Percentiles rank a stretch among this genome's conserved stretches.
Conservation (phyloP, 2,888 invertebrate genomes). For the Luperina testacea region DNA sequence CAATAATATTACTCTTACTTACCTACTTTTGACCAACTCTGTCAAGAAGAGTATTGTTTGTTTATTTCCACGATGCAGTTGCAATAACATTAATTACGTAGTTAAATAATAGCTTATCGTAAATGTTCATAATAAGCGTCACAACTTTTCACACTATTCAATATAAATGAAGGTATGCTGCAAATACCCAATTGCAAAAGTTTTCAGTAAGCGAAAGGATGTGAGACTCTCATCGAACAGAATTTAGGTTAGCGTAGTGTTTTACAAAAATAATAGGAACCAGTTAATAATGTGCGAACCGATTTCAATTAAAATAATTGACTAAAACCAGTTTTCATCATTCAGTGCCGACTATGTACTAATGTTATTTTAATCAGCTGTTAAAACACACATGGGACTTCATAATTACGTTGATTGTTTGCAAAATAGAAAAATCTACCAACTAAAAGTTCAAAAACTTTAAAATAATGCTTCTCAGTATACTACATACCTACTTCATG, state of each 20-base stretch:
- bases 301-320: not conserved
- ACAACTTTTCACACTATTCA: not conserved
- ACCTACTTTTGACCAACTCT: not conserved
- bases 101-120: no score
- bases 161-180: not conserved
- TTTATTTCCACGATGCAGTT: not conserved
- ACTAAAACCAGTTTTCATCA: not conserved
- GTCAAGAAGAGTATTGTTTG: not conserved
- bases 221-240: not conserved
- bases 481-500: not conserved
- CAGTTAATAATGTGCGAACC: not conserved
- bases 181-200: constrained; percentile 3
- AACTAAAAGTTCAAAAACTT: not conserved
- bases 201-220: not conserved
- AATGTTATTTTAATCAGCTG: not conserved
- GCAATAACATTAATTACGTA: not conserved
- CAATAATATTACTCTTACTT: not conserved
- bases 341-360: no score
- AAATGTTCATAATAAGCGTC: no score
- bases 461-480: not conserved
- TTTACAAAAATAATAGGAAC: not conserved
- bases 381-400: not conserved
- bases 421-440: not conserved
- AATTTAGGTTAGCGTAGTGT: not conserved
- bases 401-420: not conserved